A percentile compares a stretch with the other conserved stretches of the same genome.
Evolutionary conservation across 2,797 vertebrate species (phyloP).

Genomic region (Alcedo quadribrachys): DNA sequence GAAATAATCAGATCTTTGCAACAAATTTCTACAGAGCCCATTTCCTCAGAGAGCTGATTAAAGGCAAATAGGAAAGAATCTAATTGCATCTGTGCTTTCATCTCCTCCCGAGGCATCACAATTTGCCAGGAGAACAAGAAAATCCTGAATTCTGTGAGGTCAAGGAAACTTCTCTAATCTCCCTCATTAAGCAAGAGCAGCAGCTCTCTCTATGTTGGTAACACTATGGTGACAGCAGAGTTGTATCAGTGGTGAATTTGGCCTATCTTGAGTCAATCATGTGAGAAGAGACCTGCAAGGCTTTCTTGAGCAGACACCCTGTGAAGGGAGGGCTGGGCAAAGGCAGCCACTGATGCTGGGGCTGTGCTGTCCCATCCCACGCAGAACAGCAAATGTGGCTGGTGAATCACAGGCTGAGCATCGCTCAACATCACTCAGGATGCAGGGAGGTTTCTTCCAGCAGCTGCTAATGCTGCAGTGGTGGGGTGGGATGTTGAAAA

Average conservation of each 20-base stretch:
- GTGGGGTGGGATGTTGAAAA: neutral
- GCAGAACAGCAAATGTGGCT: rapidly evolving
- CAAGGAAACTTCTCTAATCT: neutral
- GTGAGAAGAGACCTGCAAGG: neutral
- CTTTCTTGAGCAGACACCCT: neutral
- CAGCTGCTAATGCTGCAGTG: neutral
- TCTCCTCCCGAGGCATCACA: rapidly evolving
- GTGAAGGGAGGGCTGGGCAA: neutral
- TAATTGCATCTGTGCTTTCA: neutral
- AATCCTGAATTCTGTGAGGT: neutral
- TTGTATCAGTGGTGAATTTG: neutral
- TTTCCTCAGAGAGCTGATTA: slow-evolving; percentile 19
- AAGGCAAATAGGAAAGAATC: neutral
- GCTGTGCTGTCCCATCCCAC: neutral
- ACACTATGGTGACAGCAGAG: neutral
- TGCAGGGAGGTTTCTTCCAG: neutral
- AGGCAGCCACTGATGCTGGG: rapidly evolving
- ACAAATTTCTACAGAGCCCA: neutral
- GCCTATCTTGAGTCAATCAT: rapidly evolving
- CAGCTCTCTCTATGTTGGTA: neutral
- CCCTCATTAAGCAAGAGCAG: rapidly evolving
- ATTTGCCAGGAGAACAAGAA: neutral
- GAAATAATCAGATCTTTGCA: neutral
- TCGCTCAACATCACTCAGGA: neutral
- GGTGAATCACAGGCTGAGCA: neutral